Evolutionary conservation across 2,797 vertebrate species (phyloP), one percentile per base, ranked within the genome.

Genomic region (Stomatorhinus walkeri): DNA sequence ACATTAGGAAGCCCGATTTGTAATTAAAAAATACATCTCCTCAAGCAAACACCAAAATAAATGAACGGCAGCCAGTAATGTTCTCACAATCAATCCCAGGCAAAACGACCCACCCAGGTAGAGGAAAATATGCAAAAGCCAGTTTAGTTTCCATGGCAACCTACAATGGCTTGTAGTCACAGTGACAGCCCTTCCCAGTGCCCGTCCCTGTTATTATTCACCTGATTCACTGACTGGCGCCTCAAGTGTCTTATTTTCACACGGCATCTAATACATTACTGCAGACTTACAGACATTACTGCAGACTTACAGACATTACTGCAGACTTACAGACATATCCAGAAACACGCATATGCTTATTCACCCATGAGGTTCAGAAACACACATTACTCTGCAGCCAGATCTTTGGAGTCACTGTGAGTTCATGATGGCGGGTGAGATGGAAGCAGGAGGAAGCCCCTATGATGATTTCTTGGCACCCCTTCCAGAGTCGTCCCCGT

Each of bases 61-160:
- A 64, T 6, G 6, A 64, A 87, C 54, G 40, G 52, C 19, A 86
- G 24, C 19, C 52, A 3, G 32, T 36, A 91, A 92, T 90, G 90
- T 88, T 49, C 43, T 90, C 72, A 89, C 87, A 88, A 32, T 61
- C 81, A 68, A 88, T 91, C 87, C 14, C 51, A 89, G 79, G 90
- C 91, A 91, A 90, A 91, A 89, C 92, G 90, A 79, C 81, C 88
- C 43, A 87, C 90, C 14, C 1, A 87, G 91, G 48, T 88, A 88
- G 54, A 84, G 87, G 91, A 84, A 89, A 91, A 88, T 92, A 83
- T 68, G 54, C 68, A 91, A 81, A 83, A 90, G 90, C 91, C 24
- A 10, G 88, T 87, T 89, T 93, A 91, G 95, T 95, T 95, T 92
- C 94, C 93, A 96, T 96, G 93, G 95, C 90, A 90, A 85, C 88